Conservation (phyloP, 2,797 vertebrate genomes). For the Macropodus opercularis region DNA sequence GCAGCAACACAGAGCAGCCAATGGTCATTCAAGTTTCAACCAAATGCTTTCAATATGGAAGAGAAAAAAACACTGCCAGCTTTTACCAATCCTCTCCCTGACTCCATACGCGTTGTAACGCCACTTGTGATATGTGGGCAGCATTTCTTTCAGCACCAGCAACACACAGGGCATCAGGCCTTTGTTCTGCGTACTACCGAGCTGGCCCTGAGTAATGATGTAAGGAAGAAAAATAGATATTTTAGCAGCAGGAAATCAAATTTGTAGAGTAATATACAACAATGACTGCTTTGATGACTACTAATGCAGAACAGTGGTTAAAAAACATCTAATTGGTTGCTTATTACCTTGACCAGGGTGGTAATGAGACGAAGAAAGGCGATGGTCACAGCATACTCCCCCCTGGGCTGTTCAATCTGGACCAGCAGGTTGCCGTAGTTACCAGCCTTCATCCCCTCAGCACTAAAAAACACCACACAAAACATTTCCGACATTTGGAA, state of each 20-base stretch:
- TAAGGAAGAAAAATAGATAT: background rate
- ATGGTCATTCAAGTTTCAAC: background rate
- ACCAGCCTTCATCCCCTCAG: slow-evolving; percentile 97
- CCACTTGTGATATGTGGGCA: slow-evolving; percentile 98
- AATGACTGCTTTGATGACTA: background rate
- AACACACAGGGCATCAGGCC: slow-evolving; percentile 95
- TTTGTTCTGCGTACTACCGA: slow-evolving; percentile 95
- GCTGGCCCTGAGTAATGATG: slow-evolving; percentile 85
- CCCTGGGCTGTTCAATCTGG: slow-evolving; percentile 93
- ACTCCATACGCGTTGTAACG: slow-evolving; percentile 93
- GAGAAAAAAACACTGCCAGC: background rate
- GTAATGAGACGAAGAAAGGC: slow-evolving; percentile 94
- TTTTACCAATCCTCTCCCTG: slow-evolving; percentile 92
- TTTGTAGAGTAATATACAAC: background rate
- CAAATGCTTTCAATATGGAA: background rate
- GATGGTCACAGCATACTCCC: slow-evolving; percentile 92
- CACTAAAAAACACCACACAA: slow-evolving; percentile 73
- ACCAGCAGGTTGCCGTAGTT: slow-evolving; percentile 95
- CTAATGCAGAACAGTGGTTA: background rate
- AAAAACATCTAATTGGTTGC: no score
- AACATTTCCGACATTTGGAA: background rate
- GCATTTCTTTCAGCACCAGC: slow-evolving; percentile 97
- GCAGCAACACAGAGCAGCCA: slow-evolving; percentile 30
- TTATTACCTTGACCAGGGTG: slow-evolving; percentile 91
- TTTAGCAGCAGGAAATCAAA: background rate